Evolutionary conservation across 2,888 invertebrate genomes (phyloP), one percentile per base, ranked within the genome.

Genomic region (Brenthis ino): DNA sequence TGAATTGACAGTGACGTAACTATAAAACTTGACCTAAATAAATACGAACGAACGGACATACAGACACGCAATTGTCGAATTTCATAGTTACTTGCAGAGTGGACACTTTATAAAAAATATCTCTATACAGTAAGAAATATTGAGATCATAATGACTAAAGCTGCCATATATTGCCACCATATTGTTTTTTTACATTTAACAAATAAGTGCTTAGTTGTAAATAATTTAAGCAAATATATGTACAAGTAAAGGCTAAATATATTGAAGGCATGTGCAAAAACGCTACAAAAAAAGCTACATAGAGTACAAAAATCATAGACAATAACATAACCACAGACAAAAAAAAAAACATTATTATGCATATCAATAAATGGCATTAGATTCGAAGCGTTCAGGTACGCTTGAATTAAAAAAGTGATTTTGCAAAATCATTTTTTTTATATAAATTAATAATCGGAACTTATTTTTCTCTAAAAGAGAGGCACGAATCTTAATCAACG

Each of bases 111-210:
- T 65, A 67, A 64, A 65, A 67, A 66, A 63, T 65, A 69, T 68
- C 67, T 71, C 43, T 73, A 57, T 66, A 73, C 60, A 70, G 54
- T 66, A 64, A 69, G 66, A 70, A 28, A 67, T 68, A 70, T 67
- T 81, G 81, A 82, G 80, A 82, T 80, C 81, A 80, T 75, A 73
- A 66, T 75, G 79, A 80, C 79, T 80, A 75, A 75, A 71, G 72
- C 64, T 74, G 74, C 79, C 77, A 76, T 75, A 72, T 75, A 82
- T 87, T 89, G 88, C 91, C 90, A 89, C 88, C 82, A 75, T 80
- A 82, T 79, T 74, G 69, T 56, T 70, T 56, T 8, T 48, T n/a
- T 28, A 58, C 33, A 51, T 33, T 28, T n/a, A 33, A 14, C 48
- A 64, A 47, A 68, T 37, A 67, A 33, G 64, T 57, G 51, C 28